Percentiles rank a stretch among this genome's conserved stretches.
Conservation (phyloP, 2,888 invertebrate species). For the Habroteleia sp. region DNA sequence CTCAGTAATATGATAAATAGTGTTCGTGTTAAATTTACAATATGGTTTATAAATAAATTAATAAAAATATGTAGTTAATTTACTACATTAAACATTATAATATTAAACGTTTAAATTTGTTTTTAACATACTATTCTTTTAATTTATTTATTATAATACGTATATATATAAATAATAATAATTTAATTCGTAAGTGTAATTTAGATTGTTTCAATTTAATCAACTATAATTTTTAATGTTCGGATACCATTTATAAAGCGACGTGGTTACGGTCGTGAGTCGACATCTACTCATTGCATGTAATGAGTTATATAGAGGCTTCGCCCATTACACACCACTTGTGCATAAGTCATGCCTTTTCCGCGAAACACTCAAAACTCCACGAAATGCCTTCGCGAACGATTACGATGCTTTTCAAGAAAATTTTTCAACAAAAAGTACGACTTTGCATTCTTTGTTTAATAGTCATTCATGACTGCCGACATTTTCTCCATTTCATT, state of each 20-base stretch:
- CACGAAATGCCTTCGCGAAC: conserved; percentile 47
- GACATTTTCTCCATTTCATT: conserved; percentile 50
- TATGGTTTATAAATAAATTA: no score
- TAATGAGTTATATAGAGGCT: conserved; percentile 56
- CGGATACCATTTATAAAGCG: conserved; percentile 6
- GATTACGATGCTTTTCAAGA: conserved; percentile 56
- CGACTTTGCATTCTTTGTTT: conserved; percentile 52
- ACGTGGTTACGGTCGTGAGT: conserved; percentile 18
- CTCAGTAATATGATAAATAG: no score
- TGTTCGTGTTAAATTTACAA: no score
- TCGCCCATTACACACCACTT: conserved; percentile 57
- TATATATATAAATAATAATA: no score
- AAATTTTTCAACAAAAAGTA: conserved; percentile 49
- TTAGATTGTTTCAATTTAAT: conserved; percentile 56
- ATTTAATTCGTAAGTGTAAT: no score
- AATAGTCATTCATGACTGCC: conserved; percentile 47
- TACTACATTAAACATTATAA: no score
- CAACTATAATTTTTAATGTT: conserved; percentile 32
- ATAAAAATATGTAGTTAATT: no score
- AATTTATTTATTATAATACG: no score
- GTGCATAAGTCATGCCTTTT: conserved; percentile 37
- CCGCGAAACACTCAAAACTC: conserved; percentile 49
- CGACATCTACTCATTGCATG: conserved; percentile 46
- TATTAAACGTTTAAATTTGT: no score
- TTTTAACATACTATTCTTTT: no score